These are phyloP conservation scores for Euplexia lucipara DNA, from an alignment of 2,888 invertebrate species.

Conservation along the genomic window DNA sequence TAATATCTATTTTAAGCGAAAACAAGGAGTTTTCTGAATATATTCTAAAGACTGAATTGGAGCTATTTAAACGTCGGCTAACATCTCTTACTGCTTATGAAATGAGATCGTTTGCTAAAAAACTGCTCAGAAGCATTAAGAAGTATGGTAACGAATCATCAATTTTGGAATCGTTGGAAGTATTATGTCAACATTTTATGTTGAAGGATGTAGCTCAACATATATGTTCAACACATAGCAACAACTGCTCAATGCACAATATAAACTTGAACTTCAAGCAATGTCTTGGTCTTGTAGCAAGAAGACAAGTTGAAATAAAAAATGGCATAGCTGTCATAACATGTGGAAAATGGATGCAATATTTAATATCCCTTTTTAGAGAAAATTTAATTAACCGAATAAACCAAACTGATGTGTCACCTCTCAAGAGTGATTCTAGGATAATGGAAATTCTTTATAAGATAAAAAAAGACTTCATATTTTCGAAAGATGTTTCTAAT, in stretches of 20 bases:
- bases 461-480: constrained; percentile 68
- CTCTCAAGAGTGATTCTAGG: constrained; percentile 80
- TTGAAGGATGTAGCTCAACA: constrained; percentile 82
- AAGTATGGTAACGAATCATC: constrained; percentile 67
- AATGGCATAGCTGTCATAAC: constrained; percentile 89
- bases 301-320: constrained; percentile 87
- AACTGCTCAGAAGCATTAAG: constrained; percentile 75
- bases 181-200: constrained; percentile 79
- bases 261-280: constrained; percentile 89
- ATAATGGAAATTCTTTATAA: constrained; percentile 77
- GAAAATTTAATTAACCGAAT: constrained; percentile 82
- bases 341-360: constrained; percentile 90
- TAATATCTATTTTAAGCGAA: constrained; percentile 76
- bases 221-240: constrained; percentile 71
- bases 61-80: constrained; percentile 77
- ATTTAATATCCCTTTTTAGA: constrained; percentile 85
- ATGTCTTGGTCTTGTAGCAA: constrained; percentile 89
- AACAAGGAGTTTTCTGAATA: constrained; percentile 77
- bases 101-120: constrained; percentile 81
- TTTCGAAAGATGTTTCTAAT: constrained; percentile 60
- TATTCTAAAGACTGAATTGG: constrained; percentile 79
- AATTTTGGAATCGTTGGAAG: constrained; percentile 73
- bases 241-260: constrained; percentile 72
- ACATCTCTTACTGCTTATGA: constrained; percentile 77
- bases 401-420: constrained; percentile 69